Base-by-base conservation (phyloP, 2,888 invertebrate species). In the Conops quadrifasciatus region DNA sequence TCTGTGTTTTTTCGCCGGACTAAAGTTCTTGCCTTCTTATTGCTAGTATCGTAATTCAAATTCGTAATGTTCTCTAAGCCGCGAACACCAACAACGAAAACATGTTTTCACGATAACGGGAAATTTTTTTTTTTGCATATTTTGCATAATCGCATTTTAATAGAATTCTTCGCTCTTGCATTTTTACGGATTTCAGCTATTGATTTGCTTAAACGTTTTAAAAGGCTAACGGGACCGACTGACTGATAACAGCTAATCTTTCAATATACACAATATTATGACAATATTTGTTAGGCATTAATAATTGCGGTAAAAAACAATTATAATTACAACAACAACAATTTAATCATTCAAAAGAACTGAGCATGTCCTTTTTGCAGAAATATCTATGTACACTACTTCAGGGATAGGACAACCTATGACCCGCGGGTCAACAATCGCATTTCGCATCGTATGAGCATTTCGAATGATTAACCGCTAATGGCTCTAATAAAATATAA, bases 71-170 rank as follows among this genome's bases (percentile, higher is more conserved):
- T 9, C 9, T 36, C 36, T 36, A 36, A 36, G 4, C 36, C 36
- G 36, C 9, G 9, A 36, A 36, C 9, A 36, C 5, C 36, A n/a
- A 2, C 4, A 60, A n/a, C 21, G 43, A 21, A 36, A 62, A 43
- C 43, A 43, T 43, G 43, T 43, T 62, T 43, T n/a, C 36, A 19
- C 21, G 36, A 21, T 21, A 62, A 62, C n/a, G 36, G 62, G 62
- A 56, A 36, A 36, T 9, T 4, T 11, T 65, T 49, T 65, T 16
- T 5, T 11, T 24, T 30, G 30, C n/a, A 15, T 1, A n/a, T 19
- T 67, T 67, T 67, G 36, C 62, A 68, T 68, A 62, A 60, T 62
- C 60, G 21, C 30, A 62, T 62, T 53, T 65, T 65, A 51, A 28
- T 19, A 19, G 26, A 2, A 24, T 51, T 65, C n/a, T 30, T 24